phyloP scores from a whole-genome alignment of 2,797 vertebrate species.

The Nyctalus aviator region DNA sequence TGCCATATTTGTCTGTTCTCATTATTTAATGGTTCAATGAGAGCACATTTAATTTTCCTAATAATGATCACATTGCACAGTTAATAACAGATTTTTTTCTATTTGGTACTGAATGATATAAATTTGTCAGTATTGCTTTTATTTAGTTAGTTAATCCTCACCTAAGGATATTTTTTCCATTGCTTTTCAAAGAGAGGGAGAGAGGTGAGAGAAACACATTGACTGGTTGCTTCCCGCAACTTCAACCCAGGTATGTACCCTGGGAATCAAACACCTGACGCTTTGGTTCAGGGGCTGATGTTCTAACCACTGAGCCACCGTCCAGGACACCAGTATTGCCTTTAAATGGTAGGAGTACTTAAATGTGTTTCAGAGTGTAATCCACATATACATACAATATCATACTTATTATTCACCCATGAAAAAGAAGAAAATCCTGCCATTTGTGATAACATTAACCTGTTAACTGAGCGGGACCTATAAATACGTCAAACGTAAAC shows the following conservation, averaged over 20 bases:
- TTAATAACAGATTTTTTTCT: background rate
- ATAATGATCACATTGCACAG: background rate
- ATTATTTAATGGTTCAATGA: constrained; percentile 6
- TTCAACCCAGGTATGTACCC: too few species aligned
- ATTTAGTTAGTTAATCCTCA: too few species aligned
- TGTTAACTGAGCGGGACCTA: too few species aligned
- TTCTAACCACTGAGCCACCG: too few species aligned
- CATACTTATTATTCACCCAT: background rate
- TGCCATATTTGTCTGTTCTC: background rate
- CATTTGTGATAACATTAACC: background rate
- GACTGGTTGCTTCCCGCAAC: too few species aligned
- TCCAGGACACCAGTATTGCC: background rate
- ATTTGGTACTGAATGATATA: background rate
- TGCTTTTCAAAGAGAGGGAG: too few species aligned
- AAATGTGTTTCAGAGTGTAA: background rate
- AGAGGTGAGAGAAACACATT: too few species aligned
- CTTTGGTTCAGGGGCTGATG: too few species aligned
- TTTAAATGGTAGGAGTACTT: background rate
- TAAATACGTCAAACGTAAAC: too few species aligned
- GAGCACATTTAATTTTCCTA: background rate
- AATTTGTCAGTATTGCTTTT: background rate
- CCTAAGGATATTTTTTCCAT: too few species aligned
- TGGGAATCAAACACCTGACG: too few species aligned
- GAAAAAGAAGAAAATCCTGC: background rate
- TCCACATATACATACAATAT: background rate